Evolutionary conservation across 2,113 vertebrate genomes (phyloP), one percentile per base, ranked within the genome.

Genomic region (Salvelinus sp.): DNA sequence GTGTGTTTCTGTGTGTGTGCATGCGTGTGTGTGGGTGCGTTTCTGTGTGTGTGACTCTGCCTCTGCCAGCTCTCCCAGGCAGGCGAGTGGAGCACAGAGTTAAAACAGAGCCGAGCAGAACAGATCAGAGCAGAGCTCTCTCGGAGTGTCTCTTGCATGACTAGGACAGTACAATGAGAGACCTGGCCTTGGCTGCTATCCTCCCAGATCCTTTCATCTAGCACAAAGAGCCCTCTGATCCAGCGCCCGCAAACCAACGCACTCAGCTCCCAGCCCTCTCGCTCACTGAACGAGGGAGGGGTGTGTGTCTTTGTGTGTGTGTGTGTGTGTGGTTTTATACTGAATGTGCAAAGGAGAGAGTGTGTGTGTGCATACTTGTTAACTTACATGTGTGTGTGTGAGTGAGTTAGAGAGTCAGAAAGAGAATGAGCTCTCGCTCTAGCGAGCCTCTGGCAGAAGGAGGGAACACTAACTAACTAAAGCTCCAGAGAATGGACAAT

Each of bases 401-500:
- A 80, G 60, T 73, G 27, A 33, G 50, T 62, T 54, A 57, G 16
- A 57, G 50, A 57, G 50, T 16, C 23, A 18, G 54, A 14, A 23
- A 60, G n/a, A 22, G 14, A 25, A 20, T n/a, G 57, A 60, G 58
- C 14, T 16, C 38, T 16, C 48, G 48, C 48, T 50, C 48, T 50
- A 60, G 58, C 4, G n/a, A 60, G 58, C 12, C 2, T n/a, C 6
- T 18, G 27, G 4, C n/a, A 20, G 48, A 30, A 30, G 18, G 48
- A 60, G 64, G 27, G 16, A 50, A 50, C 12, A 50, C 48, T 16
- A 16, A 50, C 44, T 22, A 66, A 68, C 74, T 74, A 80, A 76
- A 76, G 77, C 82, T 80, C 77, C 69, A 65, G 69, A 75, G 83
- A 80, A 68, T 66, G 69, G 68, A 69, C 83, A 83, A 83, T 82